Percentiles rank a stretch among this genome's conserved stretches.
These are phyloP conservation scores for Sussaba pulchella DNA, from an alignment of 2,888 invertebrate species.

Conservation along the genomic window DNA sequence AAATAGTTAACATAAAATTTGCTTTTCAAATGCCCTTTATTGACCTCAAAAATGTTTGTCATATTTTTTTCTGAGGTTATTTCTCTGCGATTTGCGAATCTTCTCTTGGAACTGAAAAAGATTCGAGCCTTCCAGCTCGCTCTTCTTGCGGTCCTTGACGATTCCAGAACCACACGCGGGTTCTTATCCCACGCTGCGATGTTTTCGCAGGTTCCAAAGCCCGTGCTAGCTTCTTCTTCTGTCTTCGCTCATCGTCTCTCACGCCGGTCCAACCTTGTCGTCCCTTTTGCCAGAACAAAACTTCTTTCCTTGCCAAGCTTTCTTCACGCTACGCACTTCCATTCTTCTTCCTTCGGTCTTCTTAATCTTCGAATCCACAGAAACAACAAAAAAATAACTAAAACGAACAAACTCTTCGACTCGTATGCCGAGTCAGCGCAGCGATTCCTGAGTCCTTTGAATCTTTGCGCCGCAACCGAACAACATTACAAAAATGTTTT, in stretches of 20 bases:
- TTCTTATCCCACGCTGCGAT: constrained; percentile 37
- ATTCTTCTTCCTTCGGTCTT: constrained; percentile 19
- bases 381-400: background rate
- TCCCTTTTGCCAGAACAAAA: background rate
- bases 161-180: too few species aligned
- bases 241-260: constrained; percentile 50
- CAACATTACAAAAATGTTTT: too few species aligned
- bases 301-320: background rate
- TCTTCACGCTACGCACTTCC: constrained; percentile 22
- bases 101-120: background rate
- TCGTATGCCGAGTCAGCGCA: background rate
- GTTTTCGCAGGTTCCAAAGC: constrained; percentile 46
- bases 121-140: background rate
- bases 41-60: background rate
- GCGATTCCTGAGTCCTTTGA: background rate
- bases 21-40: background rate
- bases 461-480: too few species aligned
- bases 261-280: constrained; percentile 19
- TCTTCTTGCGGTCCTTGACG: background rate
- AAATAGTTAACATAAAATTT: background rate
- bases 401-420: too few species aligned
- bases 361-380: background rate
- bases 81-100: background rate
- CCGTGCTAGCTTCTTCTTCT: constrained; percentile 58
- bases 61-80: too few species aligned